Percentiles rank a stretch among this genome's conserved stretches.
Evolutionary conservation across 92 coral and sea anemone genomes (phyloP).

Genomic region (Palythoa heliodiscus): DNA sequence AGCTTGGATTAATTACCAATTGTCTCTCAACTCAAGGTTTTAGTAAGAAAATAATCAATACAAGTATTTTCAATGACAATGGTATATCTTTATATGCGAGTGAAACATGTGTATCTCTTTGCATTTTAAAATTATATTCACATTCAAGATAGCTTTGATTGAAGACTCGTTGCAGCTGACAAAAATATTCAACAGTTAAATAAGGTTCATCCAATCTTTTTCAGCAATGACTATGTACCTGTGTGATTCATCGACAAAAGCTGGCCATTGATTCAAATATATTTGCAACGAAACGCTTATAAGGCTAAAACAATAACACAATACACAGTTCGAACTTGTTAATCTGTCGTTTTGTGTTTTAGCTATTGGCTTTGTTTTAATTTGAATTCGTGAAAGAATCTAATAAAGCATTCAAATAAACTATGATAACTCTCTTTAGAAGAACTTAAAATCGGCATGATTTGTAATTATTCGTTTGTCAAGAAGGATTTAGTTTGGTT

Average conservation of each 20-base stretch:
- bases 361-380: background rate
- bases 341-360: background rate
- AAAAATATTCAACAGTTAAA: background rate
- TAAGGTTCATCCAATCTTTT: background rate
- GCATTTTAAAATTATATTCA: background rate
- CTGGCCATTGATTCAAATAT: background rate
- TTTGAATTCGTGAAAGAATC: conserved; percentile 7
- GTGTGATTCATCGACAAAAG: background rate
- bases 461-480: background rate
- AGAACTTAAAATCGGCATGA: background rate
- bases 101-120: background rate
- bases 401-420: background rate
- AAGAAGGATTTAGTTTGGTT: conserved; percentile 6
- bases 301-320: background rate
- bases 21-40: background rate
- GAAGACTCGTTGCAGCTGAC: background rate
- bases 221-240: background rate
- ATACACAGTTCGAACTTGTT: background rate
- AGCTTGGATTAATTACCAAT: background rate
- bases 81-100: background rate
- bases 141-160: background rate
- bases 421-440: background rate
- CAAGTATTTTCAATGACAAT: background rate
- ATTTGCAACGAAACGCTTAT: background rate
- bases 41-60: background rate